A percentile compares a stretch with the other conserved stretches of the same genome.
Evolutionary conservation across 2,113 vertebrate genomes (phyloP).

Genomic region (Thalassarche chlororhynchos): DNA sequence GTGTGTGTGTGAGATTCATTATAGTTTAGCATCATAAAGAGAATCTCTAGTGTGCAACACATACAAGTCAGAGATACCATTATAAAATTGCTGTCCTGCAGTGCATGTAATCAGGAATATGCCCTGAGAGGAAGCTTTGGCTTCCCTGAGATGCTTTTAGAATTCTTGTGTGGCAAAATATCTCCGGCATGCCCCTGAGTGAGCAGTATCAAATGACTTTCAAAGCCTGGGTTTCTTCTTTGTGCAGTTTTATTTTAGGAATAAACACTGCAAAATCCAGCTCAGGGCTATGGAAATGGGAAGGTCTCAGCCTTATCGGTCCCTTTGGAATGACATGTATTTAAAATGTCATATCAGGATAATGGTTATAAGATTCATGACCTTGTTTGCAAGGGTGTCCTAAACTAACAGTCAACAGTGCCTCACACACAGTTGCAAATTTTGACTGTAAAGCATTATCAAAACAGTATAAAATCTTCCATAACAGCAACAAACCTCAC

Average conservation of each 20-base stretch:
- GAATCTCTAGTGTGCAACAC: background rate
- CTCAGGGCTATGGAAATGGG: background rate
- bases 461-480: background rate
- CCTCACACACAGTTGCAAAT: background rate
- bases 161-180: background rate
- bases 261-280: background rate
- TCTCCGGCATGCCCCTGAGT: background rate
- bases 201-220: background rate
- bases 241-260: background rate
- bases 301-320: background rate
- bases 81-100: background rate
- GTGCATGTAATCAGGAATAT: background rate
- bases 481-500: background rate
- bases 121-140: background rate
- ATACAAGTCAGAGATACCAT: background rate
- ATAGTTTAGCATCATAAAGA: background rate
- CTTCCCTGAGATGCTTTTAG: constrained; percentile 4
- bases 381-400: background rate
- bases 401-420: background rate
- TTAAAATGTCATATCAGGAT: background rate
- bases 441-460: background rate
- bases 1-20: background rate
- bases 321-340: background rate
- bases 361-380: background rate
- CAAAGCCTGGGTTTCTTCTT: background rate